Conservation (phyloP, 1,140 invertebrate genomes). For the Ceratoteleas bidentatus region DNA sequence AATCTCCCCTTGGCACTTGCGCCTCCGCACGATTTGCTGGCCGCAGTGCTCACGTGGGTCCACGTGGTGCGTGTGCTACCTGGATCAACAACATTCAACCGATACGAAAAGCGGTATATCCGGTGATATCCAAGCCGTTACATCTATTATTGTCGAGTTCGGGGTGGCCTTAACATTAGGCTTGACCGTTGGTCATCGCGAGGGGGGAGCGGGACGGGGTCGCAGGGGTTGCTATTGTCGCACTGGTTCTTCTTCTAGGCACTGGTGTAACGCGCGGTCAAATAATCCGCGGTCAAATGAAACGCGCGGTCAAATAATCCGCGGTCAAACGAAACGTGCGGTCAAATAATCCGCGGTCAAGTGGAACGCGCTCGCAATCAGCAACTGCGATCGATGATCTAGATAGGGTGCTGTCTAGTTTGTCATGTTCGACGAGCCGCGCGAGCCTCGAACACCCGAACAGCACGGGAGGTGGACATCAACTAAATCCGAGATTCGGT, state of each 20-base stretch:
- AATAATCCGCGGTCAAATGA: too few species aligned
- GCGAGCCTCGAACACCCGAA: conserved; percentile 31
- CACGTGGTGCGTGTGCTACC: background rate
- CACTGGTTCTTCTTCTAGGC: too few species aligned
- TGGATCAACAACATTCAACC: background rate
- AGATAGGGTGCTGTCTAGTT: conserved; percentile 12
- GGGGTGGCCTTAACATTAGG: too few species aligned
- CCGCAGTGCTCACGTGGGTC: background rate
- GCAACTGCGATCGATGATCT: conserved; percentile 28
- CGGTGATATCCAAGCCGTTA: conserved; percentile 11
- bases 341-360: too few species aligned
- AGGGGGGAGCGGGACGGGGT: too few species aligned
- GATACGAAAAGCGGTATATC: background rate
- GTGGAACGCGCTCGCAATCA: background rate
- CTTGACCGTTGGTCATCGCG: too few species aligned
- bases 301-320: too few species aligned
- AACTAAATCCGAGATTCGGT: conserved; percentile 70
- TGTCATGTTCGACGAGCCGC: conserved; percentile 12
- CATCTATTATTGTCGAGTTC: conserved; percentile 20
- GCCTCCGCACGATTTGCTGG: too few species aligned
- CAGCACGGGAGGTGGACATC: conserved; percentile 59
- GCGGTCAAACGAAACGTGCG: too few species aligned
- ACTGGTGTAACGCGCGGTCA: too few species aligned
- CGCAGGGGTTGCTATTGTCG: too few species aligned
- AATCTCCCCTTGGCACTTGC: too few species aligned